Conservation (phyloP, 92 coral and sea anemone genomes). For the Paramuricea clavata region DNA sequence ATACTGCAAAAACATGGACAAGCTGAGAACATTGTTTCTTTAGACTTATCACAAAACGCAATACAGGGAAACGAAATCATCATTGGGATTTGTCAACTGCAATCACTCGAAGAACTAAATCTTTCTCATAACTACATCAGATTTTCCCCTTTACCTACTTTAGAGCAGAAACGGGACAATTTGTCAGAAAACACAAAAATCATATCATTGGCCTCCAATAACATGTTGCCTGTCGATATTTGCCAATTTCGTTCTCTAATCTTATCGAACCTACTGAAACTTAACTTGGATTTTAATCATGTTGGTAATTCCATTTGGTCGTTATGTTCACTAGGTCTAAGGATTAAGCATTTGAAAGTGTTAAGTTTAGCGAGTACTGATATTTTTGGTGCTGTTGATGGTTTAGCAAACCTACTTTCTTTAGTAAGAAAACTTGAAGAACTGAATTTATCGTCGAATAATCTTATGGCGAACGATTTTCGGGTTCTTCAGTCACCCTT, state of each 20-base stretch:
- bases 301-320: neutral
- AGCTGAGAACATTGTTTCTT: neutral
- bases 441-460: neutral
- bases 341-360: constrained; percentile 9
- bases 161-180: neutral
- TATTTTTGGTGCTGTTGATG: neutral
- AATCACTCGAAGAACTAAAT: constrained; percentile 13
- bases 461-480: neutral
- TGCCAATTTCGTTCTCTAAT: neutral
- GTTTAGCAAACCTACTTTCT: neutral
- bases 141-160: neutral
- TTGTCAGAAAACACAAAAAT: neutral
- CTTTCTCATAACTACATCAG: constrained; percentile 2
- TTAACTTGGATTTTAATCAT: constrained; percentile 4
- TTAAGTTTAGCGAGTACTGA: neutral
- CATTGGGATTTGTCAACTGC: constrained; percentile 4
- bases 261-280: neutral
- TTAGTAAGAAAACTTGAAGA: neutral
- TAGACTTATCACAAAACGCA: constrained; percentile 1
- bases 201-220: neutral
- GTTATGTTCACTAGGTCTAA: neutral
- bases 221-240: neutral
- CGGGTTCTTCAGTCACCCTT: neutral
- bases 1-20: neutral
- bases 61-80: neutral